These are phyloP conservation scores for Tupiocoris notatus DNA, from an alignment of 2,888 invertebrate species.

Conservation along the genomic window DNA sequence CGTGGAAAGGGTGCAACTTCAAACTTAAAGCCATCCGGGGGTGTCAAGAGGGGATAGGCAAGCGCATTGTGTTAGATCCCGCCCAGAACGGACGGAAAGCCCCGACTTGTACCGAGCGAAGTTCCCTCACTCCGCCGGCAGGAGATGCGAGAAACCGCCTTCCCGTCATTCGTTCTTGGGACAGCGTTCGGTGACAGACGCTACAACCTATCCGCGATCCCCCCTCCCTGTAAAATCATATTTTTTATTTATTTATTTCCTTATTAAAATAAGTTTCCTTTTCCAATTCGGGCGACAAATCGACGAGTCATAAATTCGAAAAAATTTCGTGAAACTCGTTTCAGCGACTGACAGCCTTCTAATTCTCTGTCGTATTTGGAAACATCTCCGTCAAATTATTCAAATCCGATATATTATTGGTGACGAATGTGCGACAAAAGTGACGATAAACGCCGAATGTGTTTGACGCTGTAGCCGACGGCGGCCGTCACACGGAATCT, in stretches of 20 bases:
- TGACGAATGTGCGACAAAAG: conserved; percentile 35
- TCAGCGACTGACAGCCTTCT: background rate
- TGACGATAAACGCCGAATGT: conserved; percentile 31
- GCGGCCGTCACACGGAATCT: background rate
- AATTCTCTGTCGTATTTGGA: background rate
- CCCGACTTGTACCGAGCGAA: conserved; percentile 9
- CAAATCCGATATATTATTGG: conserved; percentile 2
- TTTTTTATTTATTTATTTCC: background rate
- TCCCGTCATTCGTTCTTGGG: conserved; percentile 41
- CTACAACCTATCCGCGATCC: conserved; percentile 22
- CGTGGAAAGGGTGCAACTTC: background rate
- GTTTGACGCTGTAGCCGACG: conserved; percentile 24
- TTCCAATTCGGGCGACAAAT: background rate
- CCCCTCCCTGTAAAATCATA: conserved; percentile 6
- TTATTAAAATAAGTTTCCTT: conserved; percentile 1
- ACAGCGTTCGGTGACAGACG: conserved; percentile 38
- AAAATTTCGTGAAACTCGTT: background rate
- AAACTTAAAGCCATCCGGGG: no score
- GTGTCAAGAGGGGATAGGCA: conserved; percentile 18
- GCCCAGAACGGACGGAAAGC: conserved; percentile 18
- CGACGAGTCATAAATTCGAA: background rate
- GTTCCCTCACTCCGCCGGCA: conserved; percentile 27
- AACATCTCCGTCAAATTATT: background rate
- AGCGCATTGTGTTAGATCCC: conserved; percentile 35
- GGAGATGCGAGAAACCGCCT: conserved; percentile 32